These are phyloP conservation scores for Gymnopithys bicolor DNA, from an alignment of 2,797 vertebrate genomes.

Conservation along the genomic window DNA sequence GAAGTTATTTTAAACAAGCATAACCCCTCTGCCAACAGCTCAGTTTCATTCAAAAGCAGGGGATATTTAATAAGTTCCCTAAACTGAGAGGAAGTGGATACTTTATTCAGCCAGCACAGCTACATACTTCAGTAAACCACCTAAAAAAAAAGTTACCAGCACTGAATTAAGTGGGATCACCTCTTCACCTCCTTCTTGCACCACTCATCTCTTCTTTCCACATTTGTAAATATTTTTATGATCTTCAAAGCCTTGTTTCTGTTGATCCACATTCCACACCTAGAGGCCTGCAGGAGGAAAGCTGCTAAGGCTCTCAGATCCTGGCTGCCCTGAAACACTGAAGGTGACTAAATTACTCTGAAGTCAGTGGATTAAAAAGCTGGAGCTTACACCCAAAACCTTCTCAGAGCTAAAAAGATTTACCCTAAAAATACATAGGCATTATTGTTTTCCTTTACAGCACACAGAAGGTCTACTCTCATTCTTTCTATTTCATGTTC, in stretches of 20 bases:
- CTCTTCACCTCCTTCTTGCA: not conserved
- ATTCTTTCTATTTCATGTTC: not conserved
- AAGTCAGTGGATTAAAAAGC: not conserved
- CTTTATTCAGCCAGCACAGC: not conserved
- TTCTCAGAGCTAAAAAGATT: not conserved
- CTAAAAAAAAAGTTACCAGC: not conserved
- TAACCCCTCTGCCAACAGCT: not conserved
- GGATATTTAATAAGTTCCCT: not conserved
- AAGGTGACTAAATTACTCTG: not conserved
- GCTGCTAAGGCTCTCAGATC: fast-evolving
- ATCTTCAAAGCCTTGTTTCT: not conserved
- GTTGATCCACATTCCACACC: not conserved
- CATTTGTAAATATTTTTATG: constrained; percentile 1
- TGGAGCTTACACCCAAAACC: not conserved
- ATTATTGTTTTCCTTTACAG: not conserved
- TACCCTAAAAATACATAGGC: not conserved
- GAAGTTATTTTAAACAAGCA: not conserved
- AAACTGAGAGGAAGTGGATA: not conserved
- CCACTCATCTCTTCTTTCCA: not conserved
- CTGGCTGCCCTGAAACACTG: not conserved
- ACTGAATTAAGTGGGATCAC: not conserved
- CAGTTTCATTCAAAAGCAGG: not conserved
- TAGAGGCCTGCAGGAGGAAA: not conserved
- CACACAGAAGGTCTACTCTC: not conserved
- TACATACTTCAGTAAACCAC: not conserved